These are phyloP conservation scores for Trematocara macrostoma DNA, from an alignment of 2,113 vertebrate genomes.

Conservation along the genomic window DNA sequence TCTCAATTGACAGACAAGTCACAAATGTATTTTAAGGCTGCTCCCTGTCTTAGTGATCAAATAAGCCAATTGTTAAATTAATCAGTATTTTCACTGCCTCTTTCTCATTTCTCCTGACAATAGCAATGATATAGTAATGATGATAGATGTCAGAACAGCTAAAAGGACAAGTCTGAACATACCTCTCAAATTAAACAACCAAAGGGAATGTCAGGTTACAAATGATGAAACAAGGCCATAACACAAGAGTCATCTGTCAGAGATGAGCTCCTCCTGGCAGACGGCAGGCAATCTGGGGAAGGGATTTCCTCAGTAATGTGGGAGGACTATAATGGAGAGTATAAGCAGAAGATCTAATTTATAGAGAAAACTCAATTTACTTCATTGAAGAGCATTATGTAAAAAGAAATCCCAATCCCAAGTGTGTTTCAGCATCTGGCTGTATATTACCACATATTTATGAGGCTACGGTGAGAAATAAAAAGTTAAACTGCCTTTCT, in stretches of 20 bases:
- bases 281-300: neutral
- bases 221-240: slow-evolving; percentile 25
- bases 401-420: neutral
- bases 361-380: neutral
- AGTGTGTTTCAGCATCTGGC: neutral
- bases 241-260: slow-evolving; percentile 32
- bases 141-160: neutral
- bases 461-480: neutral
- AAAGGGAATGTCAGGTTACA: slow-evolving; percentile 12
- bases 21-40: neutral
- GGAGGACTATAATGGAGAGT: neutral
- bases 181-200: neutral
- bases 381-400: neutral
- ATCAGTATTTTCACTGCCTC: neutral
- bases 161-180: slow-evolving; percentile 38
- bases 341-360: neutral
- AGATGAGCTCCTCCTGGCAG: neutral
- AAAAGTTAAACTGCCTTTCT: neutral
- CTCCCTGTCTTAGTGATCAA: neutral
- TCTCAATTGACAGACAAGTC: neutral
- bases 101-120: neutral
- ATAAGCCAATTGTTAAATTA: neutral
- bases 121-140: neutral
- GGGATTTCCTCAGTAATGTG: slow-evolving; percentile 30
- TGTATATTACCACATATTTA: neutral